phyloP scores from a whole-genome alignment of 53 echinoderm and acorn worm genomes.

The Paelopatides confundens region DNA sequence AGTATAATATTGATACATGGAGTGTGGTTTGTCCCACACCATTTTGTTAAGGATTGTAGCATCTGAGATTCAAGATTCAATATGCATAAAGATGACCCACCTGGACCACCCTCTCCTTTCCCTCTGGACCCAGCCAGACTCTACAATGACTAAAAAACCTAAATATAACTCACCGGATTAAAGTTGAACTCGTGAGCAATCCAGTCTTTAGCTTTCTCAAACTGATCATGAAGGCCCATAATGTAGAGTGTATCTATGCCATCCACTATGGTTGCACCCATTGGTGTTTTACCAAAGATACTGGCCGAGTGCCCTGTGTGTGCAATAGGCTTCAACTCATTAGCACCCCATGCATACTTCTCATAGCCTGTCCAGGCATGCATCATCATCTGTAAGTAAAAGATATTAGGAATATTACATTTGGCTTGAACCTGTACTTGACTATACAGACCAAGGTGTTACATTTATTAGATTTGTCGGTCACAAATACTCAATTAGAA shows the following conservation, averaged over 20 bases:
- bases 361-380: slow-evolving; percentile 99
- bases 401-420: background rate
- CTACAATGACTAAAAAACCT: too few species aligned
- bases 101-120: too few species aligned
- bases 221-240: slow-evolving; percentile 94
- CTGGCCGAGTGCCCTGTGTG: slow-evolving; percentile 93
- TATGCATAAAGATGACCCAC: too few species aligned
- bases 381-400: slow-evolving; percentile 84
- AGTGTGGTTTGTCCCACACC: too few species aligned
- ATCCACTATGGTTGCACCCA: slow-evolving; percentile 97
- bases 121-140: too few species aligned
- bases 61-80: too few species aligned
- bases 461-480: too few species aligned
- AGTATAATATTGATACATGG: too few species aligned
- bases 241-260: slow-evolving; percentile 97
- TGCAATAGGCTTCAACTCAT: slow-evolving; percentile 94
- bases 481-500: too few species aligned
- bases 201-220: slow-evolving; percentile 85
- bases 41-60: too few species aligned
- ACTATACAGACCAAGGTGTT: too few species aligned
- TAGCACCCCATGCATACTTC: slow-evolving; percentile 95
- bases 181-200: slow-evolving; percentile 91
- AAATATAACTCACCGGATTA: slow-evolving; percentile 72
- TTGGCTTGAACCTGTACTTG: too few species aligned
- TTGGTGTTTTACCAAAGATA: slow-evolving; percentile 93